These are phyloP conservation scores for Notospermus geniculatus DNA, from an alignment of 1,140 invertebrate species.

Conservation along the genomic window DNA sequence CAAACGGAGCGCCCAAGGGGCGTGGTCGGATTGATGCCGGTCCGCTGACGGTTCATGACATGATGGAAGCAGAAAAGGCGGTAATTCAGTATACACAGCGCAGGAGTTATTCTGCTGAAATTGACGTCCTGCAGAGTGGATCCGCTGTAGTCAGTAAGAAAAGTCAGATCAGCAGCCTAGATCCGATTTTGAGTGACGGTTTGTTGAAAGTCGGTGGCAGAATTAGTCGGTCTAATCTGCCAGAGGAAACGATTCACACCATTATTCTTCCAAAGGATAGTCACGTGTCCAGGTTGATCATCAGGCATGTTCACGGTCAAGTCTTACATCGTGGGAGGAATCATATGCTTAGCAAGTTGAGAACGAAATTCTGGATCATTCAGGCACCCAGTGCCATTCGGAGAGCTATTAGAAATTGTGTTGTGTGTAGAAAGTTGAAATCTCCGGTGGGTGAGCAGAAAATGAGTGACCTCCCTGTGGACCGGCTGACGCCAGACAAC, in stretches of 20 bases:
- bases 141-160: too few species aligned
- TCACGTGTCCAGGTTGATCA: conserved; percentile 2
- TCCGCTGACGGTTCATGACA: not conserved
- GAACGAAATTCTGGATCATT: not conserved
- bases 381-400: not conserved
- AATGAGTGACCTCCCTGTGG: too few species aligned
- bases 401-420: not conserved
- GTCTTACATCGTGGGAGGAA: not conserved
- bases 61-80: not conserved
- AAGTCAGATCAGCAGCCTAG: not conserved
- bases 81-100: not conserved
- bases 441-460: not conserved
- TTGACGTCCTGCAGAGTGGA: not conserved
- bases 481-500: too few species aligned
- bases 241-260: not conserved
- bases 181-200: conserved; percentile 1
- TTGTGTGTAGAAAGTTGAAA: not conserved
- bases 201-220: not conserved
- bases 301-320: not conserved
- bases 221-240: conserved; percentile 1
- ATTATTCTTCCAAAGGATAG: not conserved
- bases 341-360: not conserved
- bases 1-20: not conserved
- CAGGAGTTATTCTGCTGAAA: not conserved
- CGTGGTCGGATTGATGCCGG: too few species aligned